Base-by-base conservation (phyloP, 2,113 vertebrate species). In the Campylorhamphus procurvoides region DNA sequence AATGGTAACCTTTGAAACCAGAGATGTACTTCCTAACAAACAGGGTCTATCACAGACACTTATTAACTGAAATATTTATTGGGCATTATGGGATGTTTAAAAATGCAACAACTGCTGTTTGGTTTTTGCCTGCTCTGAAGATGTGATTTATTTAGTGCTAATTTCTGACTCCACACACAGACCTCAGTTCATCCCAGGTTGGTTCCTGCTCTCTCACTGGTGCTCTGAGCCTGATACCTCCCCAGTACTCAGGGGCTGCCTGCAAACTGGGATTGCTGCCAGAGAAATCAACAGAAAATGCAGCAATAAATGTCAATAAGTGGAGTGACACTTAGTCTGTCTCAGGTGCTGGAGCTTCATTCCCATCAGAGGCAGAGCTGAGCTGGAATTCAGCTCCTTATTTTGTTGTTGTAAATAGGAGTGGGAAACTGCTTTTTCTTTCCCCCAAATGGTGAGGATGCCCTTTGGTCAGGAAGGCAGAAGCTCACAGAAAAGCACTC, bases 21-120 rank as follows among this genome's bases (percentile, higher is more conserved):
- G 62, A 35, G 44, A 17, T 1, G 0, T 35, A 19, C 64, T 69
- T 66, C 60, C 25, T 33, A 53, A 67, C 47, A 77, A 90, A 59
- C 7, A 3, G 24, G 55, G 28, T 18, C 9, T 62, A 79, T n/a
- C 71, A 59, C 71, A 68, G 63, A 39, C 18, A 7, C 53, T 91
- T 27, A 9, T 80, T 91, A 89, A 47, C 84, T 64, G 55, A 85
- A 85, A 82, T 81, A 74, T 84, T 94, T 94, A 89, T 79, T 55
- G 69, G 69, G 15, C 60, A 37, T 77, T 74, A 24, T 69, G 56
- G 50, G 27, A 63, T 87, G 60, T 56, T 78, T 82, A 74, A 87
- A 90, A 92, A 88, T 74, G 60, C 55, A 92, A 10, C 50, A 74
- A 37, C 50, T 71, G 64, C 64, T 9, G 13, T 49, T 81, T 64